Conservation (phyloP, 2,888 invertebrate species). For the Merodon equestris region DNA sequence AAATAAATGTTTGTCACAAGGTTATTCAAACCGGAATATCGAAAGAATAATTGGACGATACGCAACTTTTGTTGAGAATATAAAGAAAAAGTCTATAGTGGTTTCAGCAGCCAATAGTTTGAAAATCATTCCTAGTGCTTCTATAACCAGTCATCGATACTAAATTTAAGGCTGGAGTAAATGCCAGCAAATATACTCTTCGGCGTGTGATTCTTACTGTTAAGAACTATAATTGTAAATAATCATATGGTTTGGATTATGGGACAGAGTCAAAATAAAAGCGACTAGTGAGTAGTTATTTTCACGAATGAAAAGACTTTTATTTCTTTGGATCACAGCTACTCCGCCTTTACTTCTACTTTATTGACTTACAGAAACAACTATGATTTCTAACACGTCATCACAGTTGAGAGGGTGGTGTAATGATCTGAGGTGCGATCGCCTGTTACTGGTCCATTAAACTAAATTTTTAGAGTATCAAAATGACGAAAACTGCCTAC, state of each 20-base stretch:
- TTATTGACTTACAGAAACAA: neutral
- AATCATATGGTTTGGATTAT: neutral
- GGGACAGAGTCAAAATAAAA: neutral
- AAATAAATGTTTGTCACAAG: neutral
- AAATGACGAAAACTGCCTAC: neutral
- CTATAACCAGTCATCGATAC: neutral
- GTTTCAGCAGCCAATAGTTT: neutral
- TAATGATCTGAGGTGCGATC: neutral
- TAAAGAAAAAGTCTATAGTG: neutral
- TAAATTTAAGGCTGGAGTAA: neutral
- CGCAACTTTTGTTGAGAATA: neutral
- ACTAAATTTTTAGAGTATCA: neutral
- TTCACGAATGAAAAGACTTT: neutral
- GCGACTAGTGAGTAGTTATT: neutral
- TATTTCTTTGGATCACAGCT: neutral
- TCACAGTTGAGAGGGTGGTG: neutral
- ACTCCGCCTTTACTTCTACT: neutral
- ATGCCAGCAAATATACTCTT: conserved; percentile 6
- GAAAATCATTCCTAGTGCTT: neutral
- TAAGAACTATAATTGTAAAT: neutral
- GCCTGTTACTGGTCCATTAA: neutral
- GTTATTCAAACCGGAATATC: neutral
- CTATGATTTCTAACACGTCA: neutral
- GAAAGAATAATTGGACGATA: neutral
- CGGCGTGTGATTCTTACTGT: conserved; percentile 9